phyloP scores from a whole-genome alignment of 1,140 invertebrate genomes.

The Vanessa tameamea region DNA sequence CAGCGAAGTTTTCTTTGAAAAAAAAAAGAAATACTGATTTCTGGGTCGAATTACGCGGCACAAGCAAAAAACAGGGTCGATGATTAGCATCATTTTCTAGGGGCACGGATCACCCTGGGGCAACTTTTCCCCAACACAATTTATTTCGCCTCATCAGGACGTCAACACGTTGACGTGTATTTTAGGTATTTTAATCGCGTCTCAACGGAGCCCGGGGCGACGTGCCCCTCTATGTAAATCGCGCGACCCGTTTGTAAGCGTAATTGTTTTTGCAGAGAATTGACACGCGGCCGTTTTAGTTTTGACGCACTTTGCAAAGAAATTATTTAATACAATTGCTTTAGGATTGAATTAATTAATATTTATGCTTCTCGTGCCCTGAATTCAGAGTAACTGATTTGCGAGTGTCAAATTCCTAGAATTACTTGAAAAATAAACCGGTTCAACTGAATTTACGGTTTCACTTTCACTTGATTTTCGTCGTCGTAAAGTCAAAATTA shows the following conservation, averaged over 20 bases:
- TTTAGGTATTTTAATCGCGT: constrained; percentile 74
- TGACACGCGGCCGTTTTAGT: constrained; percentile 65
- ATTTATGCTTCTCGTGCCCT: no score
- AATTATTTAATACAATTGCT: neutral
- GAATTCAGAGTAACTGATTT: no score
- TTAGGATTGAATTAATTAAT: neutral
- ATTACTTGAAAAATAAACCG: no score
- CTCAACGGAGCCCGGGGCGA: constrained; percentile 42
- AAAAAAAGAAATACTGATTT: constrained; percentile 8
- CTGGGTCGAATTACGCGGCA: constrained; percentile 27
- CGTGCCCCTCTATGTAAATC: constrained; percentile 68
- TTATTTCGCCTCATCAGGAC: constrained; percentile 78
- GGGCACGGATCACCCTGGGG: constrained; percentile 63
- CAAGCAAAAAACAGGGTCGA: constrained; percentile 38
- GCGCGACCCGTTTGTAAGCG: constrained; percentile 53
- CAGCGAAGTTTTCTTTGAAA: constrained; percentile 1
- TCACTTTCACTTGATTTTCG: no score
- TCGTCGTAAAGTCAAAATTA: no score
- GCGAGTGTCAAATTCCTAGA: no score
- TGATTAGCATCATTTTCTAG: constrained; percentile 75
- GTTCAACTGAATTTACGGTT: no score
- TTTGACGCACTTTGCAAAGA: constrained; percentile 40
- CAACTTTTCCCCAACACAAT: constrained; percentile 58
- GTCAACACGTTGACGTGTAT: constrained; percentile 77
- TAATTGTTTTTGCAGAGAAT: constrained; percentile 74